Conservation (phyloP, 2,888 invertebrate species). For the Agapostemon virescens region DNA sequence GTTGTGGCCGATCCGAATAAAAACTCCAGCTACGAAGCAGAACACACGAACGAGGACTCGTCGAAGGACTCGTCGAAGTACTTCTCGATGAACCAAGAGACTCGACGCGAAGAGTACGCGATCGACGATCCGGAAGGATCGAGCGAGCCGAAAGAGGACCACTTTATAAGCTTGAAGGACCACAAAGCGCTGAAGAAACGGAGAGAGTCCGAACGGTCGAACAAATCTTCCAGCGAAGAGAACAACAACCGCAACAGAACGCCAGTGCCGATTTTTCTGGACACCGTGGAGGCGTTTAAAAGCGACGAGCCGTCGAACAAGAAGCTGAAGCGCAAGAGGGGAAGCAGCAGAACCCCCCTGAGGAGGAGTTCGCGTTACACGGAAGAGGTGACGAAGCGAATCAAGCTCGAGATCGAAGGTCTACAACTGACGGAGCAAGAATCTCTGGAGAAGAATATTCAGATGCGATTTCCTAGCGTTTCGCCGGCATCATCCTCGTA, state of each 20-base stretch:
- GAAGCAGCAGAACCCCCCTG: constrained; percentile 1
- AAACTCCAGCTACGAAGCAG: neutral
- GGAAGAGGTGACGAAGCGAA: constrained; percentile 44
- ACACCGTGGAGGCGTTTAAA: neutral
- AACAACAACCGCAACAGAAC: constrained; percentile 15
- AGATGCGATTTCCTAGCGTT: neutral
- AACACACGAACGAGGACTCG: neutral
- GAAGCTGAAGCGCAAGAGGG: constrained; percentile 45
- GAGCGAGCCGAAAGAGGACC: neutral
- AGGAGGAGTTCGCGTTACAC: constrained; percentile 50
- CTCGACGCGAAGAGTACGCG: neutral
- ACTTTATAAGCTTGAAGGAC: constrained; percentile 13
- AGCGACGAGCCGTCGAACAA: constrained; percentile 23
- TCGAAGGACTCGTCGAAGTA: constrained; percentile 1
- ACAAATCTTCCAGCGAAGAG: constrained; percentile 28
- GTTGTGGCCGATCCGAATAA: neutral
- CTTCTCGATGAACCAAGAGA: neutral
- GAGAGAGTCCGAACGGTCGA: constrained; percentile 33
- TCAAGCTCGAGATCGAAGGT: constrained; percentile 31
- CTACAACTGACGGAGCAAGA: constrained; percentile 29
- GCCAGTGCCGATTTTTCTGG: constrained; percentile 7
- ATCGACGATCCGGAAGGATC: neutral
- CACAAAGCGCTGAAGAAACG: constrained; percentile 9
- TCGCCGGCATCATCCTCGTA: neutral
- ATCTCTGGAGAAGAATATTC: constrained; percentile 1